Conservation (phyloP, 1,140 invertebrate species). For the Aricia agestis region DNA sequence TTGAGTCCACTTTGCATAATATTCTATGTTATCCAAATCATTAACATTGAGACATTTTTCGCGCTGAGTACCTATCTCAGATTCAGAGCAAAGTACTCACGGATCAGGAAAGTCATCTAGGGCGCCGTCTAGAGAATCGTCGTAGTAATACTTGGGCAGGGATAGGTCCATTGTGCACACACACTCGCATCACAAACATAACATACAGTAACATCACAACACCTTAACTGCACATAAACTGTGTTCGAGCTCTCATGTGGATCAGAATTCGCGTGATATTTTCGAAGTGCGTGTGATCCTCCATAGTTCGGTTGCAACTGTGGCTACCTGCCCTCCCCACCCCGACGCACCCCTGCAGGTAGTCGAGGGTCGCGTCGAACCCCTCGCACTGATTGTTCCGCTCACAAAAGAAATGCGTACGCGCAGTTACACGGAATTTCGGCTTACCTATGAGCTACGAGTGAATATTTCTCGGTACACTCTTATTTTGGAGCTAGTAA, state of each 20-base stretch:
- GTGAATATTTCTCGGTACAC: background rate
- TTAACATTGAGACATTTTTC: background rate
- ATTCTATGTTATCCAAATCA: background rate
- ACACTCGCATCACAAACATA: slow-evolving; percentile 2
- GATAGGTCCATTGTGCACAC: slow-evolving; percentile 8
- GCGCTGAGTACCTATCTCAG: background rate
- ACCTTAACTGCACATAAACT: background rate
- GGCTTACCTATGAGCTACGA: background rate
- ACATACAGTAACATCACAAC: background rate
- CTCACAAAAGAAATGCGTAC: slow-evolving; percentile 8
- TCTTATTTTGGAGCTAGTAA: background rate
- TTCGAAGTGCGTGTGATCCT: background rate
- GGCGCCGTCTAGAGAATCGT: slow-evolving; percentile 5
- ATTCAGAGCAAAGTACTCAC: background rate
- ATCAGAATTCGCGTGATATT: background rate
- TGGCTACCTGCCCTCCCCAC: slow-evolving; percentile 5
- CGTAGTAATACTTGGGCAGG: slow-evolving; percentile 10
- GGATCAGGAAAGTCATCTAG: slow-evolving; percentile 10
- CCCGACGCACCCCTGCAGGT: slow-evolving; percentile 7
- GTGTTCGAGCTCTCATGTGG: background rate
- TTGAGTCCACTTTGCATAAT: no score
- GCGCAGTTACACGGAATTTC: background rate
- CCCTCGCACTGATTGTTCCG: background rate
- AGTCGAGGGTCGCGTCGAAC: background rate
- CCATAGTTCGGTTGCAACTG: slow-evolving; percentile 4